Percentiles rank a stretch among this genome's conserved stretches.
Conservation (phyloP, 2,888 invertebrate genomes). For the Ariolimax columbianus region DNA sequence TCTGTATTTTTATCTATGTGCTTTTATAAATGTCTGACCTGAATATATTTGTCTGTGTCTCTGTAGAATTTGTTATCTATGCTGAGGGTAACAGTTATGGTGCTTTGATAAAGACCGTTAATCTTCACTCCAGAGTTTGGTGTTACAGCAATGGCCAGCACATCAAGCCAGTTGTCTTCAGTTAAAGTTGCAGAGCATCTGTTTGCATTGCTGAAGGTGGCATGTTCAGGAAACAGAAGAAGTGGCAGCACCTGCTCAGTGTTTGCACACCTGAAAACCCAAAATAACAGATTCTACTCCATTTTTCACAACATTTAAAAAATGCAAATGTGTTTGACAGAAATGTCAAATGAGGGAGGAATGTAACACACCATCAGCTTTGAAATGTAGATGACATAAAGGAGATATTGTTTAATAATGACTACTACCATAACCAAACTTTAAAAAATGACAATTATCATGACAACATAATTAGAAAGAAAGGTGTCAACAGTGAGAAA, state of each 20-base stretch:
- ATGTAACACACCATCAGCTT: too few species aligned
- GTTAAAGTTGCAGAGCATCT: slow-evolving; percentile 53
- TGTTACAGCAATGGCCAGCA: slow-evolving; percentile 51
- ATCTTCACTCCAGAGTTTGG: slow-evolving; percentile 58
- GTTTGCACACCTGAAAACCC: slow-evolving; percentile 16
- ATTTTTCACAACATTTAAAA: too few species aligned
- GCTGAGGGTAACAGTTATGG: slow-evolving; percentile 49
- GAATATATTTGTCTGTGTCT: slow-evolving; percentile 46
- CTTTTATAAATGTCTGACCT: slow-evolving; percentile 46
- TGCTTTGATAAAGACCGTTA: slow-evolving; percentile 49
- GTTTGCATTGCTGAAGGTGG: slow-evolving; percentile 39
- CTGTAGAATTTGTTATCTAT: slow-evolving; percentile 36
- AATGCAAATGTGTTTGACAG: too few species aligned
- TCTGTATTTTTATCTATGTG: neutral
- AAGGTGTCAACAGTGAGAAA: too few species aligned
- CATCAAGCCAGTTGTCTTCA: slow-evolving; percentile 53
- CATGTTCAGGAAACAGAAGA: slow-evolving; percentile 55
- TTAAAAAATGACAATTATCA: too few species aligned
- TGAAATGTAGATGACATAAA: too few species aligned
- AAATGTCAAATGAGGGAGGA: too few species aligned
- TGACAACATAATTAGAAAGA: too few species aligned
- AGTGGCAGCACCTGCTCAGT: slow-evolving; percentile 45
- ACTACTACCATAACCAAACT: too few species aligned
- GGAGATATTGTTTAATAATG: too few species aligned
- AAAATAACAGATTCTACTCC: too few species aligned